Conservation (phyloP, 2,888 invertebrate species). For the Drosophila meridionalis region DNA sequence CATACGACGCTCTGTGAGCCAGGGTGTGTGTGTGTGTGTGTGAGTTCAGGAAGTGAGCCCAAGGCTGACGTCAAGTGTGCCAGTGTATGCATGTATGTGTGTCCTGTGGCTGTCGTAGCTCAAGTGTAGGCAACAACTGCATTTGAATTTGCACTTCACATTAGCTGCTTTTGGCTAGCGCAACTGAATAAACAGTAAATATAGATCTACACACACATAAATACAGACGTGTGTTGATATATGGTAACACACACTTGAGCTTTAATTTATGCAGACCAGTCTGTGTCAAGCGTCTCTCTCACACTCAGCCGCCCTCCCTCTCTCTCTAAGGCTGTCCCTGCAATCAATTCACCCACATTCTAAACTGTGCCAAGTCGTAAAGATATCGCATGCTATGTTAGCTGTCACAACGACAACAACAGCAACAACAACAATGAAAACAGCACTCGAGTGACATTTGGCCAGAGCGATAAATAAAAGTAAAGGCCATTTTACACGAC, state of each 20-base stretch:
- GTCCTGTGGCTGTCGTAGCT: constrained; percentile 44
- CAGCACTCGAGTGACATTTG: constrained; percentile 71
- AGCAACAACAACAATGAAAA: constrained; percentile 21
- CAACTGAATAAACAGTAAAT: constrained; percentile 29
- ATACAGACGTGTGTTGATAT: constrained; percentile 5
- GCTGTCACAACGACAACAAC: constrained; percentile 47
- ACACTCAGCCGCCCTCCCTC: too few species aligned
- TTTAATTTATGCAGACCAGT: constrained; percentile 46
- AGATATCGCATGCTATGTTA: constrained; percentile 44
- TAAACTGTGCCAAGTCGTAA: constrained; percentile 60
- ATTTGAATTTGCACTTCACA: constrained; percentile 62
- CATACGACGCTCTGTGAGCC: constrained; percentile 10
- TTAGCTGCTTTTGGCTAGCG: constrained; percentile 40
- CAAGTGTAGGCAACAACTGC: constrained; percentile 49
- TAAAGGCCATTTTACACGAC: constrained; percentile 66
- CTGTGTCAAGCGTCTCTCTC: constrained; percentile 14
- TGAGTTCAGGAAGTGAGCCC: constrained; percentile 20
- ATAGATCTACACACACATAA: not conserved
- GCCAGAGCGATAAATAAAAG: constrained; percentile 71
- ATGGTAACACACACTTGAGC: constrained; percentile 9
- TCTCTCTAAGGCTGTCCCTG: not conserved
- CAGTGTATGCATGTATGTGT: constrained; percentile 2
- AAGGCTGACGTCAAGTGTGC: constrained; percentile 46
- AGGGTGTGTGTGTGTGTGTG: constrained; percentile 9
- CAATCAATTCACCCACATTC: constrained; percentile 50